A percentile compares a stretch with the other conserved stretches of the same genome.
Evolutionary conservation across 1,140 invertebrate species (phyloP).

Genomic region (Melitaea cinxia): DNA sequence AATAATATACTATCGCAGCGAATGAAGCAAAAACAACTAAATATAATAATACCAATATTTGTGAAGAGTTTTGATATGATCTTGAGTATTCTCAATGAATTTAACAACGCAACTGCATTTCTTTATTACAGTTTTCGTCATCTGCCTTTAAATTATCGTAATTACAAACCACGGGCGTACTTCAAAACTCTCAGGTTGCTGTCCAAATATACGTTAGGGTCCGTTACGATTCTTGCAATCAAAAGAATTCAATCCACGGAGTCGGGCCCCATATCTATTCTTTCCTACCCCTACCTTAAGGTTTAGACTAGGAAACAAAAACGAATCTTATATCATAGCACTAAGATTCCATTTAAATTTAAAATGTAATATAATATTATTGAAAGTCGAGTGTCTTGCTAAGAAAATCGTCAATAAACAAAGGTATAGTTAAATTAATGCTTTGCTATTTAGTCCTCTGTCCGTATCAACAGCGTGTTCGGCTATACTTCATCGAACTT

Average conservation of each 20-base stretch:
- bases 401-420: slow-evolving; percentile 80
- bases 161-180: slow-evolving; percentile 76
- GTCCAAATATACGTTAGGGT: slow-evolving; percentile 81
- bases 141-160: slow-evolving; percentile 78
- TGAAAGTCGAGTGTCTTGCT: slow-evolving; percentile 71
- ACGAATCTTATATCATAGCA: slow-evolving; percentile 11
- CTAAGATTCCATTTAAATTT: slow-evolving; percentile 34
- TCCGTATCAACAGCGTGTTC: slow-evolving; percentile 51
- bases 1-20: no score
- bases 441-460: slow-evolving; percentile 54
- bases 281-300: slow-evolving; percentile 65
- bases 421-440: slow-evolving; percentile 78
- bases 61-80: not conserved
- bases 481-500: slow-evolving; percentile 8
- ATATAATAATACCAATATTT: not conserved
- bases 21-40: no score
- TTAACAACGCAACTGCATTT: not conserved
- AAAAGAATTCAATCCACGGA: slow-evolving; percentile 74
- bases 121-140: slow-evolving; percentile 59
- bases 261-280: slow-evolving; percentile 79
- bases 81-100: slow-evolving; percentile 1
- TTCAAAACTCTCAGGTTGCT: slow-evolving; percentile 77
- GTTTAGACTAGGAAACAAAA: slow-evolving; percentile 26
- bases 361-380: slow-evolving; percentile 35
- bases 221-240: slow-evolving; percentile 74